Evolutionary conservation across 1,140 invertebrate species (phyloP), one percentile per base, ranked within the genome.

Genomic region (Diorhabda carinulata): DNA sequence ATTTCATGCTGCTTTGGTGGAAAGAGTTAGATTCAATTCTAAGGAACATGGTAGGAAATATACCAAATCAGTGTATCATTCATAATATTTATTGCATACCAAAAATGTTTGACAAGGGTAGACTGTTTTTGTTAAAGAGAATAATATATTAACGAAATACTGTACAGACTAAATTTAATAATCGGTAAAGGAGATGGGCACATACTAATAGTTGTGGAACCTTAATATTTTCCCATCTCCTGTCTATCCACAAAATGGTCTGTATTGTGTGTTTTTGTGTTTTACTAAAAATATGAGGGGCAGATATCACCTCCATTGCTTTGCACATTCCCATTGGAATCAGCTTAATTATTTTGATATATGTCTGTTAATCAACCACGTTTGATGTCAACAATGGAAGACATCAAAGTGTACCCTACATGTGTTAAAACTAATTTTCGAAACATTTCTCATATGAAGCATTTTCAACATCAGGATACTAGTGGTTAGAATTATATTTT

Each of bases 251-350:
- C 59, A 8, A 52, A 52, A n/a, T 52, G 58, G 58, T 43, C 41
- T 40, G 47, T 57, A 57, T 65, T 67, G 65, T 70, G 68, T 72
- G 68, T 72, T 68, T 70, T 67, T 65, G 57, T 67, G 7, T 61
- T 71, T 61, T 70, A 72, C 71, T 72, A 72, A 72, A 72, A 65
- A 70, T 68, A 70, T 45, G 65, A 70, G 71, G 71, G 71, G 69
- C 71, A 72, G 71, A 41, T 66, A 68, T 69, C 61, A 60, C 58
- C 58, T 10, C 25, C 58, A 25, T 60, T 60, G 58, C 58, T 60
- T 10, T 25, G 58, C 10, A 60, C 25, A 52, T 3, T 4, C 25
- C 25, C 25, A 25, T 25, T 25, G 25, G 25, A 25, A 25, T 25
- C 25, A 25, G 25, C 25, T 25, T 25, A 25, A 25, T 25, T 25